phyloP scores from a whole-genome alignment of 1,140 invertebrate genomes.

The Subanguina moxae region DNA sequence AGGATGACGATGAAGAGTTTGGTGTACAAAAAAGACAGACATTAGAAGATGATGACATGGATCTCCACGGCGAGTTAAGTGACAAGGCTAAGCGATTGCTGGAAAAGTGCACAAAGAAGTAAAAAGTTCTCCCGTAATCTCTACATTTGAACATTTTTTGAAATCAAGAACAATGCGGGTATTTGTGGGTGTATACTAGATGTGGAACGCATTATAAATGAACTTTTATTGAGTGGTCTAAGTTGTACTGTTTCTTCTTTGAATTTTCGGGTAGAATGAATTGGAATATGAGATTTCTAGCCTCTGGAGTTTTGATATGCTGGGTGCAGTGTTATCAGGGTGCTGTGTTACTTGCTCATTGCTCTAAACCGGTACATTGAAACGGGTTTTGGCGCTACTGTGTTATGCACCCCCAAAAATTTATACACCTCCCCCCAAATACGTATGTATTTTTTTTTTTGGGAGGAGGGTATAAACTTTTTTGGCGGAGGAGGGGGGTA shows the following conservation, averaged over 20 bases:
- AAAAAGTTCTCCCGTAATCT: background rate
- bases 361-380: background rate
- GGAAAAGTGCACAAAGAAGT: background rate
- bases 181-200: too few species aligned
- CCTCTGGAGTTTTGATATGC: background rate
- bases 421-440: too few species aligned
- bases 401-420: too few species aligned
- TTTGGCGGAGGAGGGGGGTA: too few species aligned
- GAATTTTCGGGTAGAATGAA: background rate
- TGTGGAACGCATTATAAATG: too few species aligned
- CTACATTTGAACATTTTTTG: too few species aligned
- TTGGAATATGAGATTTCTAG: background rate
- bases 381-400: background rate
- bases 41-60: too few species aligned
- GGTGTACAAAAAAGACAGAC: background rate
- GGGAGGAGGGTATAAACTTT: too few species aligned
- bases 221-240: background rate
- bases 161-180: too few species aligned
- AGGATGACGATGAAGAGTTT: background rate
- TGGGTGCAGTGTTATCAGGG: background rate
- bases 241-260: background rate
- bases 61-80: background rate
- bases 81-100: background rate
- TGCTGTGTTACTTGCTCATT: background rate
- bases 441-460: too few species aligned